Base-by-base conservation (phyloP, 2,113 vertebrate species). In the Pavo muticus region DNA sequence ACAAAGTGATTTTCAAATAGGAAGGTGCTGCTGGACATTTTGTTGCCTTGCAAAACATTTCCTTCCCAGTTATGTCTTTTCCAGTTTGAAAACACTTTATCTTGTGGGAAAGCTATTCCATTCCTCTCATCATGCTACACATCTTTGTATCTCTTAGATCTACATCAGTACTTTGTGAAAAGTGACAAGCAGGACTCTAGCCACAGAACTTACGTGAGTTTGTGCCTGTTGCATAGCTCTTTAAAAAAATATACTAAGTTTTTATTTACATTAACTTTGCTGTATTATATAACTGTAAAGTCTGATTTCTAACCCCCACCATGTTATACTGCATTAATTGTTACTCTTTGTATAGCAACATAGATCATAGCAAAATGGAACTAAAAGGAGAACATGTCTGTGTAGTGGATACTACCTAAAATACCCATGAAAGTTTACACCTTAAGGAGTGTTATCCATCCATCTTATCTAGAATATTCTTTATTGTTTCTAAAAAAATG, bases 1-100 rank as follows among this genome's bases (percentile, higher is more conserved):
- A n/a, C 13, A 21, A 1, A 3, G 37, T 4, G 24, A 32, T n/a
- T 59, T 52, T 61, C 0, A 2, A 75, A 70, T 4, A 30, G 3
- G 24, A 74, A 80, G 32, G 63, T 44, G 64, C 45, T 70, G 40
- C 61, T 79, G 74, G 40, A 68, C 20, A 15, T 42, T 37, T 74
- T 63, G 30, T 17, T 57, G 61, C 30, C 23, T 6, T 24, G 12
- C 23, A 52, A 57, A 25, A 10, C 9, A 40, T 19, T 17, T 68
- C 14, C 10, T 42, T 68, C 23, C 48, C 29, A 69, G 35, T 19
- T 32, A 39, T 8, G 7, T 37, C 27, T 9, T 50, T 57, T 48
- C 47, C 23, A 57, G 4, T n/a, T 30, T n/a, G 40, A 74, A 74
- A 17, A 20, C 19, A n/a, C 30, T 67, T 67, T 45, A 39, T 39